Base-by-base conservation (phyloP, 37 sponge, comb jelly and placozoan genomes). In the Haliclona indistincta region DNA sequence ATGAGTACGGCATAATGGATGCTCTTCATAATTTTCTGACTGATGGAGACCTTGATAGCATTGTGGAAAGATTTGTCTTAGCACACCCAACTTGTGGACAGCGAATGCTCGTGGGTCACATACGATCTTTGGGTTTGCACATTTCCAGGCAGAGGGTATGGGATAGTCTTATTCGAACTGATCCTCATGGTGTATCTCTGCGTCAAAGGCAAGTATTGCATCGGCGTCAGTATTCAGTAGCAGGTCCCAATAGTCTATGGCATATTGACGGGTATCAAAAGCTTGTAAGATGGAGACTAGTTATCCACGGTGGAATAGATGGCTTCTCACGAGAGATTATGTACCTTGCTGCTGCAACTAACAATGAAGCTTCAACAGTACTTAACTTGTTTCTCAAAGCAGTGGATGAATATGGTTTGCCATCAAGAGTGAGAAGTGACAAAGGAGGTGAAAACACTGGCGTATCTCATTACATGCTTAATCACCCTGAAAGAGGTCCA, bases 401-500 rank as follows among this genome's bases (percentile, higher is more conserved):
- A 10, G 63, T 43, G 19, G 1, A 47, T 23, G 17, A 11, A 32
- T 60, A 42, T 71, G 79, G 79, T 2, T 8, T 85, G 3, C 86
- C 79, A 64, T 22, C 4, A 5, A 56, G 58, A 10, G 52, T 85
- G 20, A 15, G 74, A 63, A 43, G 65, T n/a, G 79, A 85, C 60
- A 38, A 34, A 36, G 86, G 86, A 54, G 74, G 77, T 22, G 79
- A 85, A 51, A 85, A 78, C 28, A 44, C 68, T n/a, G 86, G 71
- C 17, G 70, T 78, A 3, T 75, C 71, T 72, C 22, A 55, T 19
- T 85, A 71, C 43, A 78, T 85, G 78, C 1, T 85, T 6, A 30
- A 38, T n/a, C 79, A 78, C 63, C 51, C 44, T 5, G 22, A n/a
- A 43, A 52, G 89, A 56, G 89, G 84, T 36, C 7, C 62, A n/a